Evolutionary conservation across 2,113 vertebrate genomes (phyloP), one percentile per base, ranked within the genome.

Genomic region (Hydrochoerus hydrochaeris): DNA sequence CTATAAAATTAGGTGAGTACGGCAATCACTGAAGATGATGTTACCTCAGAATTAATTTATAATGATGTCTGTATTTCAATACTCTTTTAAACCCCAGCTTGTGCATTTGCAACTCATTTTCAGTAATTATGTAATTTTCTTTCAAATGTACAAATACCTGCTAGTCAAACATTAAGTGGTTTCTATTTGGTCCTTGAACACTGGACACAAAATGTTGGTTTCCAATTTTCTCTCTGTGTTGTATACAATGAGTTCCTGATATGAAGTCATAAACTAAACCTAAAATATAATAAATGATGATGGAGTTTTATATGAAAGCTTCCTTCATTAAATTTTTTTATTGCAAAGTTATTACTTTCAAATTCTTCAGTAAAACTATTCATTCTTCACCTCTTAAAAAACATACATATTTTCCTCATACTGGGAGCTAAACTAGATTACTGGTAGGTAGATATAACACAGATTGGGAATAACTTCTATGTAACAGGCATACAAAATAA

Each of bases 361-460:
- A 65, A 4, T 52, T 62, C 77, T 67, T 77, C 41, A 87, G 57
- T 83, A 78, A 88, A 77, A 69, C 7, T 63, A 44, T 83, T 88
- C 57, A 58, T 57, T 82, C 26, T 93, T 88, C 85, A 78, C 46
- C 85, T 94, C 71, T 83, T 62, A 77, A 92, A 92, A 92, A 20
- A 77, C 65, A 87, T 16, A 78, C 28, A 67, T 30, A 86, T 71
- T 94, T 86, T 69, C 65, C 38, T 5, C 4, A 75, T 41, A 54
- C 17, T 77, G 30, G 58, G 57, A 92, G 57, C 0, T 60, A 41
- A 88, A 80, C 24, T 85, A 73, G 62, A 75, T 60, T 91, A 20
- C 73, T 80, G 38, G 28, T 28, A 91, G 88, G 41, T 2, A 54
- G 26, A 10, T 22, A 75, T 67, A 60, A 41, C 35, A 46, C 44